These are phyloP conservation scores for Eupsilia transversa DNA, from an alignment of 2,888 invertebrate species.

Conservation along the genomic window DNA sequence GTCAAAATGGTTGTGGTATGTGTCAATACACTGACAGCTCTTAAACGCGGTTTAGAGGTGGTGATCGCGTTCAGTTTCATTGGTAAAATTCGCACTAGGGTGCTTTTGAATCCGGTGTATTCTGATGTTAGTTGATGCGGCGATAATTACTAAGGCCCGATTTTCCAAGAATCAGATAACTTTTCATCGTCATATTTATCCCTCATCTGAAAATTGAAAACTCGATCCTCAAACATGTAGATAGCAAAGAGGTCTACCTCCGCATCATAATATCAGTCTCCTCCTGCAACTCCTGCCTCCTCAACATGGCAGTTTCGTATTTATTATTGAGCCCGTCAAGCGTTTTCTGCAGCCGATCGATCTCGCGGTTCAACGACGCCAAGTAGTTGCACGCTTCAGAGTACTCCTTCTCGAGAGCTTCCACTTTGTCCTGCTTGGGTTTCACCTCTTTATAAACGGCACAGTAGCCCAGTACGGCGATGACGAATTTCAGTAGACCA, in stretches of 20 bases:
- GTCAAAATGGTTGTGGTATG: too few relatives aligned
- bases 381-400: slow-evolving; percentile 90
- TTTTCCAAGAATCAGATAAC: background rate
- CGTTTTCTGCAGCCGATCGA: slow-evolving; percentile 92
- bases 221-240: background rate
- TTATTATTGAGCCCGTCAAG: slow-evolving; percentile 93
- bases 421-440: slow-evolving; percentile 96
- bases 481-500: slow-evolving; percentile 95
- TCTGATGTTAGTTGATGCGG: background rate
- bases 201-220: background rate
- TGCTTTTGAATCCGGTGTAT: background rate
- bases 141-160: background rate
- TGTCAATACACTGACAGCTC: too few relatives aligned
- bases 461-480: slow-evolving; percentile 97
- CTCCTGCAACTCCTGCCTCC: slow-evolving; percentile 93
- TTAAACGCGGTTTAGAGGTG: too few relatives aligned
- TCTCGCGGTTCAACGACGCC: slow-evolving; percentile 94
- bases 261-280: slow-evolving; percentile 96
- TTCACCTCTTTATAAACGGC: slow-evolving; percentile 96
- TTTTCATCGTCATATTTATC: background rate
- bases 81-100: too few relatives aligned
- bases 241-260: slow-evolving; percentile 76
- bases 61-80: too few relatives aligned
- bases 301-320: slow-evolving; percentile 94
- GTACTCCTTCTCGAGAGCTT: slow-evolving; percentile 94